These are phyloP conservation scores for Helobdella robusta DNA, from an alignment of 2,888 invertebrate species.

Conservation along the genomic window DNA sequence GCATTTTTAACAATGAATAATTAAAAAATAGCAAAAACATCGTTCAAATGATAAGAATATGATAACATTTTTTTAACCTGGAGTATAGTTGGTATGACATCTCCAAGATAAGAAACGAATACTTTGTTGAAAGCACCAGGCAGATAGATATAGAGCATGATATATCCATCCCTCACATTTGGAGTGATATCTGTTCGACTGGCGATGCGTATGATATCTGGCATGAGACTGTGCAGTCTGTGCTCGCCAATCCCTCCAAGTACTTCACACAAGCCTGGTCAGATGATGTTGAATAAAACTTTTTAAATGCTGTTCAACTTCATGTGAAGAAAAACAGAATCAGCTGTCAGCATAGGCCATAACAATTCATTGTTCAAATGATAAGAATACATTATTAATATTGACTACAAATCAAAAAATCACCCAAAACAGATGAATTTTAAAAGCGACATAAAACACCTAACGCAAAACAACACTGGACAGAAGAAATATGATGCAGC, in stretches of 20 bases:
- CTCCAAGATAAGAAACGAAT: conserved; percentile 88
- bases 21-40: background rate
- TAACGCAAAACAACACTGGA: no score
- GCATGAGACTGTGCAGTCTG: conserved; percentile 91
- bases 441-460: no score
- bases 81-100: conserved; percentile 90
- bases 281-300: background rate
- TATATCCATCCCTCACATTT: conserved; percentile 96
- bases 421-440: no score
- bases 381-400: no score
- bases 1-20: no score
- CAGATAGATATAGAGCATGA: conserved; percentile 99
- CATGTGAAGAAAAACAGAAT: background rate
- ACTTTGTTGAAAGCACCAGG: conserved; percentile 89
- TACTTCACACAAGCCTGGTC: conserved; percentile 75
- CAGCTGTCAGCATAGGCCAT: background rate
- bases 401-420: no score
- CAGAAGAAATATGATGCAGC: background rate
- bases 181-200: conserved; percentile 67
- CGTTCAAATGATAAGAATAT: background rate
- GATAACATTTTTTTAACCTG: conserved; percentile 56
- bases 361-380: no score
- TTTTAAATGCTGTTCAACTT: background rate
- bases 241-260: conserved; percentile 89
- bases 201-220: conserved; percentile 85